Base-by-base conservation (phyloP, 2,113 vertebrate genomes). In the Eclectus roratus region DNA sequence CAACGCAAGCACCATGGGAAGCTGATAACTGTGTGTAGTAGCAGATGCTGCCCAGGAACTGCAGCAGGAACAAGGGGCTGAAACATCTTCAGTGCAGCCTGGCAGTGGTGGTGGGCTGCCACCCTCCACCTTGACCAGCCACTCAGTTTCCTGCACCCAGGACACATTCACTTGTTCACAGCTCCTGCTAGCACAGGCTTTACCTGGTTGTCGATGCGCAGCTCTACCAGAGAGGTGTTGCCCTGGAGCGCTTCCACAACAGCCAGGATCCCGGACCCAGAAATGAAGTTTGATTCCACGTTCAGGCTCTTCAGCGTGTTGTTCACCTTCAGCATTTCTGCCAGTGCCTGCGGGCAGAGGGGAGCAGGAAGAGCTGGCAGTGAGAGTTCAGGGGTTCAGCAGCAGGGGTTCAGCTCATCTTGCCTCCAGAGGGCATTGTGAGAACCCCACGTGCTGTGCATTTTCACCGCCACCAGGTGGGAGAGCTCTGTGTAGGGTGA, bases 171-270 rank as follows among this genome's bases (percentile, higher is more conserved):
- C 14, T 24, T 7, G 17, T 7, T 1, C 31, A 39, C 16, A 46
- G n/a, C 49, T 86, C 39, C 31, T 1, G 5, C 15, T 33, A 4
- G 0, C 0, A 1, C 14, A 3, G 0, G 0, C 61, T 33, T 86
- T 96, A 99, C 99, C 99, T 99, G 99, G 96, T 99, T 99, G 96
- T 99, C 99, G 2, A 99, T 99, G 97, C 99, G 99, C 72, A 99
- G 98, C 92, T 99, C 99, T 74, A 98, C 94, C 14, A 99, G 98
- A 1, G 99, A 98, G 5, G 97, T 98, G 97, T 99, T 99, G 53
- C 97, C 71, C 58, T 99, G 98, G 29, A 99, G 98, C 0, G 99
- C 98, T 87, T 98, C 98, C 0, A 99, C 97, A 37, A 99, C 95
- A 76, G 98, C 96, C 90, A 99, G 81, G 91, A 99, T 98, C 82